Conservation (phyloP, 2,888 invertebrate species). For the Diaperis boleti region DNA sequence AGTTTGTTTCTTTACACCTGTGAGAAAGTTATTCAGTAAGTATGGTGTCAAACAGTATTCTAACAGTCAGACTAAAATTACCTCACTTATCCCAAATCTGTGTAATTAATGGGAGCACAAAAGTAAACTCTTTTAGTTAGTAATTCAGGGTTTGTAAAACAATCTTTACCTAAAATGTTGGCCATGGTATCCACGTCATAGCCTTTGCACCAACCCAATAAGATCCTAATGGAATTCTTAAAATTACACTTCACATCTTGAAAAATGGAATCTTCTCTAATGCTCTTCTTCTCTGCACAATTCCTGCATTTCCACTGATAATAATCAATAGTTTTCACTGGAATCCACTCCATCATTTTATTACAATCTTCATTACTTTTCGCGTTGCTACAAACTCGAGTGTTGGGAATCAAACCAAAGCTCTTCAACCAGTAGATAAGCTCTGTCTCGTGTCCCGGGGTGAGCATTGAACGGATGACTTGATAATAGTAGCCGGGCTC, state of each 20-base stretch:
- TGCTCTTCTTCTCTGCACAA: conserved; percentile 66
- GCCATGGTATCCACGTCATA: conserved; percentile 69
- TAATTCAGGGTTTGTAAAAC: neutral
- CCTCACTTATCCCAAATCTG: conserved; percentile 36
- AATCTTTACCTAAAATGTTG: conserved; percentile 69
- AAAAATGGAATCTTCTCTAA: conserved; percentile 72
- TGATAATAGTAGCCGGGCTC: conserved; percentile 66
- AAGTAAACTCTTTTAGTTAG: neutral
- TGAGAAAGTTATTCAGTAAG: conserved; percentile 50
- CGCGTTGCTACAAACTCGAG: conserved; percentile 62
- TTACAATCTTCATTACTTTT: conserved; percentile 48
- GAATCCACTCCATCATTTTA: conserved; percentile 64
- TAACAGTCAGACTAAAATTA: conserved; percentile 28
- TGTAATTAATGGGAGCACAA: conserved; percentile 8
- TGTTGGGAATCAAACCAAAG: conserved; percentile 65
- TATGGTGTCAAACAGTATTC: no score
- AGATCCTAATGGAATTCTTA: conserved; percentile 71
- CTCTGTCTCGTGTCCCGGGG: conserved; percentile 69
- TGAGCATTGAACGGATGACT: conserved; percentile 67
- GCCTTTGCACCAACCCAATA: conserved; percentile 76
- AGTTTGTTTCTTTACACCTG: conserved; percentile 72
- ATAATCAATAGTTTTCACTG: conserved; percentile 64
- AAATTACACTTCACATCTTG: conserved; percentile 74
- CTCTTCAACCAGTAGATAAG: conserved; percentile 69
- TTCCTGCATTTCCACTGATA: conserved; percentile 68